Percentiles rank a stretch among this genome's conserved stretches.
Conservation (phyloP, 2,113 vertebrate species). For the Orientallactaga bullata region DNA sequence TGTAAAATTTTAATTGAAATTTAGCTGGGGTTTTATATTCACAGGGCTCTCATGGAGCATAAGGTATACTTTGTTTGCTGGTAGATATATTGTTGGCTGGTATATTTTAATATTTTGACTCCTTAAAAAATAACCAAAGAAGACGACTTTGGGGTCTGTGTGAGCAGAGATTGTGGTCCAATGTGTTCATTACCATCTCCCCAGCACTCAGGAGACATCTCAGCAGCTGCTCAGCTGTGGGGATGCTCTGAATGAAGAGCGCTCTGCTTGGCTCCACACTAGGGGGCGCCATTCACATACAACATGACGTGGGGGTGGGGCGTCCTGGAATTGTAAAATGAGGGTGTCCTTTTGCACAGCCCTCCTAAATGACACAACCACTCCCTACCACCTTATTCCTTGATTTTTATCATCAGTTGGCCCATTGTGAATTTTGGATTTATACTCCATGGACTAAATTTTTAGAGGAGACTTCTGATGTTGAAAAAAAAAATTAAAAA, state of each 20-base stretch:
- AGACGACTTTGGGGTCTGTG: background rate
- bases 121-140: slow-evolving; percentile 32
- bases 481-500: slow-evolving; percentile 37
- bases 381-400: background rate
- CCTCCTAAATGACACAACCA: background rate
- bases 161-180: background rate
- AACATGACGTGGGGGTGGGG: background rate
- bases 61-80: slow-evolving; percentile 21
- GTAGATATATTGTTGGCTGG: background rate
- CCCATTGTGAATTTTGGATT: slow-evolving; percentile 24
- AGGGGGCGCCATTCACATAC: slow-evolving; percentile 67
- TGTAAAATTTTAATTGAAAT: slow-evolving; percentile 47
- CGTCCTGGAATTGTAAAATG: background rate
- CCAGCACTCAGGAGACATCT: background rate
- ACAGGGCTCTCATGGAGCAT: background rate
- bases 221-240: background rate
- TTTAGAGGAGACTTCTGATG: background rate
- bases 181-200: background rate
- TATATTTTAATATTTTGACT: background rate
- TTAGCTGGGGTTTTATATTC: background rate
- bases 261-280: slow-evolving; percentile 11
- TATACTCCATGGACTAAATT: background rate
- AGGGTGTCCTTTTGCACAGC: background rate
- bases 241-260: slow-evolving; percentile 5
- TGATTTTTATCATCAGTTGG: background rate